Conservation (phyloP, 2,888 invertebrate species). For the Acanthosoma haemorrhoidale region DNA sequence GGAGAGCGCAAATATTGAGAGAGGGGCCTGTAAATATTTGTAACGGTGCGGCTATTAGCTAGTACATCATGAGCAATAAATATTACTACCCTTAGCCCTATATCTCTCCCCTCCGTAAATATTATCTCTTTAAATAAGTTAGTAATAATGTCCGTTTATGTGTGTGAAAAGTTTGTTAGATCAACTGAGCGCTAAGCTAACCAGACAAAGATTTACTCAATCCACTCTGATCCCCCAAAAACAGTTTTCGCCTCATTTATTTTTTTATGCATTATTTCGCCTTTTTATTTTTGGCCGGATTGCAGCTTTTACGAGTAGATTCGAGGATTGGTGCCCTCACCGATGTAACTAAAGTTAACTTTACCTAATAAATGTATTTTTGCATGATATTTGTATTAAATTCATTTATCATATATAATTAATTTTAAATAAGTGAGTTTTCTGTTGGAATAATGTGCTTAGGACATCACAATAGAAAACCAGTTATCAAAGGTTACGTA, state of each 20-base stretch:
- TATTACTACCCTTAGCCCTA: neutral
- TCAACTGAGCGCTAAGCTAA: neutral
- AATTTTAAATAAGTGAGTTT: too few relatives aligned
- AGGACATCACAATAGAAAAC: too few relatives aligned
- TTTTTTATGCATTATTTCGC: too few relatives aligned
- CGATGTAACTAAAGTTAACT: too few relatives aligned
- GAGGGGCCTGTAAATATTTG: neutral
- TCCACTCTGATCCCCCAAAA: neutral
- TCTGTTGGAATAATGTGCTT: too few relatives aligned
- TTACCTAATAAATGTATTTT: too few relatives aligned
- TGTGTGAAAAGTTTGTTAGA: slow-evolving; percentile 4
- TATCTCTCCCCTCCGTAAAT: slow-evolving; percentile 1
- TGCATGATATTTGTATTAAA: too few relatives aligned
- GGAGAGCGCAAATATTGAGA: neutral
- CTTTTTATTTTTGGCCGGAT: too few relatives aligned
- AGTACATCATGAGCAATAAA: neutral
- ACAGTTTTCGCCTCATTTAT: neutral
- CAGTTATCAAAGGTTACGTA: too few relatives aligned
- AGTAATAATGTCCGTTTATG: neutral
- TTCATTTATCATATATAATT: too few relatives aligned
- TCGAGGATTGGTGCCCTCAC: too few relatives aligned
- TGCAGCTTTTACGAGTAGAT: too few relatives aligned
- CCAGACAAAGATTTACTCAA: neutral
- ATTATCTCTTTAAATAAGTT: slow-evolving; percentile 1
- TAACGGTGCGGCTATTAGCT: neutral